Conservation (phyloP, 2,888 invertebrate species). For the Caenorhabditis sp. region DNA sequence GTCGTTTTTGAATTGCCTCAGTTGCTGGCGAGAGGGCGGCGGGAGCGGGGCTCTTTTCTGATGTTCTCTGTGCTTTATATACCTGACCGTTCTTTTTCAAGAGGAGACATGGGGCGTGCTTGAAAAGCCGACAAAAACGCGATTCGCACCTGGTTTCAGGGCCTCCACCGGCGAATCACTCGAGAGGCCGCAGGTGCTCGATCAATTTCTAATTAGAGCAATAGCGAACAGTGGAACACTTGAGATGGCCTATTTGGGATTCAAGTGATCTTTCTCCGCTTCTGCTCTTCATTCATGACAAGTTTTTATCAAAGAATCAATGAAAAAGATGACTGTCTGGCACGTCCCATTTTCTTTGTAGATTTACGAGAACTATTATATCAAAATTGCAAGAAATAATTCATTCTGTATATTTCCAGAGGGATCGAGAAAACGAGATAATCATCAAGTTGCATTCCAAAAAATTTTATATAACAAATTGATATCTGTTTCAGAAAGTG, state of each 20-base stretch:
- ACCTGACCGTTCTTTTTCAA: constrained; percentile 40
- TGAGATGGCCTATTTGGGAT: constrained; percentile 60
- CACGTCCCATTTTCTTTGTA: not conserved
- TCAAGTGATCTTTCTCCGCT: constrained; percentile 17
- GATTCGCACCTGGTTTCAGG: constrained; percentile 65
- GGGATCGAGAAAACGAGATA: not conserved
- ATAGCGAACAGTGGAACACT: constrained; percentile 44
- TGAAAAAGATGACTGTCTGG: constrained; percentile 8
- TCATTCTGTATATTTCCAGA: not conserved
- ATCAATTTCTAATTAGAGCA: constrained; percentile 63
- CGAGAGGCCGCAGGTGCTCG: constrained; percentile 43
- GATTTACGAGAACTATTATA: constrained; percentile 24
- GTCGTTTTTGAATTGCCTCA: constrained; percentile 60
- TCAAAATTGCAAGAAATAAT: not conserved
- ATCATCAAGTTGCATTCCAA: not conserved
- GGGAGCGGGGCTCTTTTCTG: constrained; percentile 50
- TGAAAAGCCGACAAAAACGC: constrained; percentile 64
- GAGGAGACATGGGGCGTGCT: constrained; percentile 58
- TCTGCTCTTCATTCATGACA: constrained; percentile 25
- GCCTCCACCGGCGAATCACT: constrained; percentile 44
- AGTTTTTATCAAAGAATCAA: constrained; percentile 55
- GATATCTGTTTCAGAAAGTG: not conserved
- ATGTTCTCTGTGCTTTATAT: constrained; percentile 61
- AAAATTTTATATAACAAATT: not conserved
- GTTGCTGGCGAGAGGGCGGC: constrained; percentile 49